Percentiles rank a stretch among this genome's conserved stretches.
Conservation (phyloP, 2,888 invertebrate genomes). For the Brachyptera putata region DNA sequence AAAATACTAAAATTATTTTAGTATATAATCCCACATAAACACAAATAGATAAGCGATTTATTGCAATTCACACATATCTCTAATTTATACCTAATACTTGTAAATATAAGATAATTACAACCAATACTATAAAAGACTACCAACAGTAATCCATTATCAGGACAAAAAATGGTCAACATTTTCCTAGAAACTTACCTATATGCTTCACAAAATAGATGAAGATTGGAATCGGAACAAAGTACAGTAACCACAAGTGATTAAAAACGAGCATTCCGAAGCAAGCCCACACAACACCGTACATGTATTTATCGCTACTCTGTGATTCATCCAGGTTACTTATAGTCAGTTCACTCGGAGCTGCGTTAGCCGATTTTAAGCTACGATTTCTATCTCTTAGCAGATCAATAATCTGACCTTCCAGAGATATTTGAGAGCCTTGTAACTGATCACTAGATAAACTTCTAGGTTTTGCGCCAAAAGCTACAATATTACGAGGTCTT, state of each 20-base stretch:
- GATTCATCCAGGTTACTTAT: background rate
- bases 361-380: background rate
- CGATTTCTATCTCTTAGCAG: background rate
- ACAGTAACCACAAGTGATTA: conserved; percentile 79
- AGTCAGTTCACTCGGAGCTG: background rate
- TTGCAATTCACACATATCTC: no score
- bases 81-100: conserved; percentile 45
- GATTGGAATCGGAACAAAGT: conserved; percentile 72
- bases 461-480: no score
- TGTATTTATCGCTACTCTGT: conserved; percentile 59
- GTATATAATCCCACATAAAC: no score
- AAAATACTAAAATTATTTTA: no score
- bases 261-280: conserved; percentile 80
- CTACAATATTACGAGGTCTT: no score
- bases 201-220: conserved; percentile 61
- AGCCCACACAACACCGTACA: conserved; percentile 74
- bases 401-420: no score
- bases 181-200: conserved; percentile 44
- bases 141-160: no score
- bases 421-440: no score
- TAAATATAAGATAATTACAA: conserved; percentile 53
- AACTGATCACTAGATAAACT: no score
- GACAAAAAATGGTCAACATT: no score
- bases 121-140: no score
- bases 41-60: no score